Conservation (phyloP, 1,140 invertebrate genomes). For the Yoshiicerus persimilis region DNA sequence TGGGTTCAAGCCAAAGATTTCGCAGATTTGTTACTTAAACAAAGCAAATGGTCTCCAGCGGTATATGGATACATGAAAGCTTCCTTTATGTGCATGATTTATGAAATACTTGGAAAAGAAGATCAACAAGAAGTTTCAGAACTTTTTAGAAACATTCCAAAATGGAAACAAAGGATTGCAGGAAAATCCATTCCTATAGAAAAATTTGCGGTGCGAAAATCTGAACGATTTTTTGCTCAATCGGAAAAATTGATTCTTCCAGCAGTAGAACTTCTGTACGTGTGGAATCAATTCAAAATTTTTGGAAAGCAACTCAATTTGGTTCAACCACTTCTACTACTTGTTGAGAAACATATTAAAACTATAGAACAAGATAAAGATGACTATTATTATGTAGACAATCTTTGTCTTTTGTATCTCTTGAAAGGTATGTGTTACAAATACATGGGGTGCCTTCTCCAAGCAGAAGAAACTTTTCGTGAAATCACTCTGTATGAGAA, state of each 20-base stretch:
- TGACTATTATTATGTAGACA: conserved; percentile 67
- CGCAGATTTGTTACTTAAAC: conserved; percentile 68
- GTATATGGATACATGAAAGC: conserved; percentile 88
- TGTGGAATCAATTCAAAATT: conserved; percentile 91
- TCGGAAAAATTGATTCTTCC: conserved; percentile 74
- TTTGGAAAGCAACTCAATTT: conserved; percentile 69
- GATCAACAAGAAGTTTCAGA: conserved; percentile 56
- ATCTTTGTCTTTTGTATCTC: conserved; percentile 72
- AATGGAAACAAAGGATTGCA: conserved; percentile 82
- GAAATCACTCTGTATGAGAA: conserved; percentile 72
- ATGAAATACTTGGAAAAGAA: conserved; percentile 59
- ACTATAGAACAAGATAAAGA: conserved; percentile 50
- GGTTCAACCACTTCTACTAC: conserved; percentile 67
- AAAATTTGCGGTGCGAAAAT: conserved; percentile 86
- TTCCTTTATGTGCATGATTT: conserved; percentile 73
- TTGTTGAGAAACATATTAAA: conserved; percentile 62
- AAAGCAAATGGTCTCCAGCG: conserved; percentile 87
- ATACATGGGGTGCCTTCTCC: conserved; percentile 68
- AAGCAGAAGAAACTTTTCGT: conserved; percentile 75
- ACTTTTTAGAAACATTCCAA: conserved; percentile 69
- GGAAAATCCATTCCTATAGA: conserved; percentile 95
- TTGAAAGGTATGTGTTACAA: conserved; percentile 80
- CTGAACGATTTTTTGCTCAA: conserved; percentile 73
- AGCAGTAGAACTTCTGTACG: conserved; percentile 81
- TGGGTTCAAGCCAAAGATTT: conserved; percentile 73